Evolutionary conservation across 2,797 vertebrate genomes (phyloP).

Genomic region (Thunnus albacares): DNA sequence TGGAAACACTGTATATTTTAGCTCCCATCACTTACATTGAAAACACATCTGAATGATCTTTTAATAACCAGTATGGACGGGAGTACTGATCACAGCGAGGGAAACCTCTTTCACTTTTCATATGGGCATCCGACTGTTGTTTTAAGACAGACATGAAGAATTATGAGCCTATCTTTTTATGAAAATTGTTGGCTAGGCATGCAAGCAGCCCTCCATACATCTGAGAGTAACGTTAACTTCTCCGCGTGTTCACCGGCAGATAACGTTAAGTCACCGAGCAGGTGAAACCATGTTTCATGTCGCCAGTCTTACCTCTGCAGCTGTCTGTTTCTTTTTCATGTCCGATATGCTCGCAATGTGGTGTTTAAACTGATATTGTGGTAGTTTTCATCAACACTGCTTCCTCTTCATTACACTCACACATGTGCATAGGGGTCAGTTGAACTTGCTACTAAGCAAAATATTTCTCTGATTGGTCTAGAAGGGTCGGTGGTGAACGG

Average conservation of each 20-base stretch:
- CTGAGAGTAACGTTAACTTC: not conserved
- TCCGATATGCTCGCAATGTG: not conserved
- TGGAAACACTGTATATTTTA: no score
- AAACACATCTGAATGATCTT: not conserved
- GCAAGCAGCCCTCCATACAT: not conserved
- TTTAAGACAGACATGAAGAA: no score
- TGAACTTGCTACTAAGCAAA: constrained; percentile 33
- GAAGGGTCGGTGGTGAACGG: rapidly evolving
- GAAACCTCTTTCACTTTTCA: no score
- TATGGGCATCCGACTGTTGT: no score
- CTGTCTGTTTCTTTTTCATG: constrained; percentile 69
- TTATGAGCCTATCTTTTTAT: not conserved
- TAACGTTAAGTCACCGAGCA: not conserved
- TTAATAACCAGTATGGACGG: not conserved
- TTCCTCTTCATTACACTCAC: constrained; percentile 19
- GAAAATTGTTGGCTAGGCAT: not conserved
- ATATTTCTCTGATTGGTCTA: constrained; percentile 57
- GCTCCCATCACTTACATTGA: not conserved
- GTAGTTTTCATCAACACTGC: not conserved
- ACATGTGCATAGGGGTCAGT: constrained; percentile 75
- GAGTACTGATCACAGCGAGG: not conserved
- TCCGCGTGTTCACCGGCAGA: not conserved
- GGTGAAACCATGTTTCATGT: not conserved
- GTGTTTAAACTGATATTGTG: not conserved
- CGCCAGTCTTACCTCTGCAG: constrained; percentile 53